Evolutionary conservation across 1,140 invertebrate genomes (phyloP).

Genomic region (Meloidogyne floridensis): DNA sequence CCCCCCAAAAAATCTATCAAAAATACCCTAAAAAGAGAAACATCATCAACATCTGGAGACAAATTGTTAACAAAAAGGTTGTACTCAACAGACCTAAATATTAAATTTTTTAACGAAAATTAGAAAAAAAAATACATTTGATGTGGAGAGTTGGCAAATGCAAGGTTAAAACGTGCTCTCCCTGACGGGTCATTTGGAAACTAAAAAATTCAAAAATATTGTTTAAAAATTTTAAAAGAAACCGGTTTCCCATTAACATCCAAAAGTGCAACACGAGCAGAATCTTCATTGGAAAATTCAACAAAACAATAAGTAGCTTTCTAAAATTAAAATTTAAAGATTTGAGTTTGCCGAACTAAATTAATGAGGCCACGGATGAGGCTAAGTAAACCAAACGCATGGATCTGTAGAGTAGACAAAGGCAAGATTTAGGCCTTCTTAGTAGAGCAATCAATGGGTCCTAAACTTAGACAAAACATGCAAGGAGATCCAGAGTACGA

Average conservation of each 20-base stretch:
- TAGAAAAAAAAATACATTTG: slow-evolving; percentile 36
- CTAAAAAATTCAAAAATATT: neutral
- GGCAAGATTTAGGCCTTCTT: too few species aligned
- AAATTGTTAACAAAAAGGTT: slow-evolving; percentile 62
- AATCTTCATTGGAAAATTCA: slow-evolving; percentile 50
- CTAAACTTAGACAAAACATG: too few species aligned
- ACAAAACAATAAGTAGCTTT: slow-evolving; percentile 56
- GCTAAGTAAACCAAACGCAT: too few species aligned
- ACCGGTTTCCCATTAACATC: slow-evolving; percentile 52
- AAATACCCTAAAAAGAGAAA: slow-evolving; percentile 53
- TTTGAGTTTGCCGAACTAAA: too few species aligned
- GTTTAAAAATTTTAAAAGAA: neutral
- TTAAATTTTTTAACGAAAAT: neutral
- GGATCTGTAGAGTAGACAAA: too few species aligned
- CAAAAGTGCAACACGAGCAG: slow-evolving; percentile 55
- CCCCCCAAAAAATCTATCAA: too few species aligned
- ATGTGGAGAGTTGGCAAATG: slow-evolving; percentile 60
- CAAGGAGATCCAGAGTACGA: too few species aligned
- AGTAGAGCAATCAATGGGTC: too few species aligned
- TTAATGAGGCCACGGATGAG: too few species aligned
- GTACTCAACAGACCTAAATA: slow-evolving; percentile 53
- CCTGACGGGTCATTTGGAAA: slow-evolving; percentile 42
- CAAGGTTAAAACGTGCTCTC: slow-evolving; percentile 52
- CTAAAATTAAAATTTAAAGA: too few species aligned
- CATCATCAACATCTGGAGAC: slow-evolving; percentile 49